Conservation (phyloP, 2,888 invertebrate genomes). For the Athripsodes cinereus region DNA sequence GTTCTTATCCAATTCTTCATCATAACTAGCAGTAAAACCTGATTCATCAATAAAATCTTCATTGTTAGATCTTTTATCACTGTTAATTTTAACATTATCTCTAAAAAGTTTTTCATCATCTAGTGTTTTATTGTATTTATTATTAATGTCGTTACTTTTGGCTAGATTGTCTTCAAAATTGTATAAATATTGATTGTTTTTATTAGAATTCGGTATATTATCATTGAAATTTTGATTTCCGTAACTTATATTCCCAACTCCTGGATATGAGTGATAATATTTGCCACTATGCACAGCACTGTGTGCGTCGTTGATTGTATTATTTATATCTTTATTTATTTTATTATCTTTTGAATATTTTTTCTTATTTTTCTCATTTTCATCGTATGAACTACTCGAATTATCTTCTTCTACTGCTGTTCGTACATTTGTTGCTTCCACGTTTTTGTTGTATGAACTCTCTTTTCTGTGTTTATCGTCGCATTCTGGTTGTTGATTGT, state of each 20-base stretch:
- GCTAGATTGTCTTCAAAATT: background rate
- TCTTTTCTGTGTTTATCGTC: background rate
- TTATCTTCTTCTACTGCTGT: background rate
- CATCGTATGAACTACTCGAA: background rate
- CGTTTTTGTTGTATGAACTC: background rate
- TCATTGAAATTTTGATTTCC: too few relatives aligned
- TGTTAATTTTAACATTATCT: background rate
- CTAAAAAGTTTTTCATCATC: background rate
- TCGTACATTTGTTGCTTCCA: background rate
- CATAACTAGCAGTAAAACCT: conserved; percentile 15
- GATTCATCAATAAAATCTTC: conserved; percentile 4
- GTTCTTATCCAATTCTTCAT: conserved; percentile 30
- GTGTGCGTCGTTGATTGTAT: too few relatives aligned
- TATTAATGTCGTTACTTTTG: background rate
- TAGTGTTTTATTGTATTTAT: too few relatives aligned
- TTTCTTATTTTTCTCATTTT: background rate
- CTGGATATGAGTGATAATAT: too few relatives aligned
- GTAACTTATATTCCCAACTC: too few relatives aligned
- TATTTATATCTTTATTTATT: background rate
- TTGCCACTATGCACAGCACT: too few relatives aligned
- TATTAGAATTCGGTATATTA: too few relatives aligned
- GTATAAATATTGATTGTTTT: background rate
- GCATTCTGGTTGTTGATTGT: background rate
- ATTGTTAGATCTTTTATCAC: background rate
- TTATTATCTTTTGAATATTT: background rate